Conservation (phyloP, 64 coral and sea anemone genomes). For the Stichodactyla mertensii region DNA sequence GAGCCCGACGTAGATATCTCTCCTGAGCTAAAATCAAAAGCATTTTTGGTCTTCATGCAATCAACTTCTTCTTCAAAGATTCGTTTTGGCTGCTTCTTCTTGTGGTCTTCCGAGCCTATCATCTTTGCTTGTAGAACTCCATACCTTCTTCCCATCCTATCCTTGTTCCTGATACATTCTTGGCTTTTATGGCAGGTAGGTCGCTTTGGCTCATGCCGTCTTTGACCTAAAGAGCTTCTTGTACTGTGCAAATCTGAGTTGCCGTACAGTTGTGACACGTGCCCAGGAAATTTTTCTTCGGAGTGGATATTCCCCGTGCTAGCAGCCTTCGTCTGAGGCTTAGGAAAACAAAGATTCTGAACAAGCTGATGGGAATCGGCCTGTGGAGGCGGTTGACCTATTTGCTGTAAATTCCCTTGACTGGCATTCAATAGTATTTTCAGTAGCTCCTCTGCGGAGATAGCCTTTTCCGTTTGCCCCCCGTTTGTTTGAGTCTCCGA, state of each 20-base stretch:
- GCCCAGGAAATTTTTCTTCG: constrained; percentile 19
- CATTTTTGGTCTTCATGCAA: constrained; percentile 23
- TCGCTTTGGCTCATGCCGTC: neutral
- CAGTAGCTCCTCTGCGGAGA: constrained; percentile 49
- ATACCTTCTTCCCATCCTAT: neutral
- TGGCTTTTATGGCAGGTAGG: constrained; percentile 1
- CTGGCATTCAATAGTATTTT: constrained; percentile 20
- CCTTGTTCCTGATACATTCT: constrained; percentile 2
- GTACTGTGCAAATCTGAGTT: neutral
- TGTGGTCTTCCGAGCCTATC: neutral
- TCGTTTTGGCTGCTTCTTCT: neutral
- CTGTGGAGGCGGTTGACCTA: neutral
- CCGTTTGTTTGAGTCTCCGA: neutral
- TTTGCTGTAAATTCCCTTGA: neutral
- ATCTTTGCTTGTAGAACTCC: constrained; percentile 13
- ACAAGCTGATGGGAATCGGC: neutral
- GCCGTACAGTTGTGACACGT: constrained; percentile 9
- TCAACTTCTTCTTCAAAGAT: constrained; percentile 65
- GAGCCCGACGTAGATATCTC: constrained; percentile 20
- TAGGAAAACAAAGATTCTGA: constrained; percentile 19
- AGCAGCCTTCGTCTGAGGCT: constrained; percentile 17
- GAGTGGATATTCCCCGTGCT: constrained; percentile 30
- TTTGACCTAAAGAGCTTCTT: neutral
- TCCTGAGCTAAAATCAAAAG: neutral
- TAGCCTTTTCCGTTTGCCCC: constrained; percentile 29